Evolutionary conservation across 2,888 invertebrate species (phyloP).

Genomic region (Cancer borealis): DNA sequence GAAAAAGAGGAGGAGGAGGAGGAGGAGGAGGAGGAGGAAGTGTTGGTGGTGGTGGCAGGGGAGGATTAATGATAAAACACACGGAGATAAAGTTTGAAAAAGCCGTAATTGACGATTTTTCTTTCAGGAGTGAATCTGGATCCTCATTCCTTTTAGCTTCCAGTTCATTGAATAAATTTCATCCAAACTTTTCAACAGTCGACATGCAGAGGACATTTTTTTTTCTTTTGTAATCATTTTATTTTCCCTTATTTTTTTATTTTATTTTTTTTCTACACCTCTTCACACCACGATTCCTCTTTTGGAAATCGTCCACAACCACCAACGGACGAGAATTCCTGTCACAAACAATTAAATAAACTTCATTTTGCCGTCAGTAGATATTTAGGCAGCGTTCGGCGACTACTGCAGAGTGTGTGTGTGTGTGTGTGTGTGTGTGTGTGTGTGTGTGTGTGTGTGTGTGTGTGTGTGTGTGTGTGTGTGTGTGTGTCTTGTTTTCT

Average conservation of each 20-base stretch:
- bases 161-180: constrained; percentile 34
- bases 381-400: too few relatives aligned
- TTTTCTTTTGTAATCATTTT: neutral
- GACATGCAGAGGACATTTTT: neutral
- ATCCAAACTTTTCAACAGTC: neutral
- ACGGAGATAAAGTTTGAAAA: constrained; percentile 21
- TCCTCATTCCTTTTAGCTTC: neutral
- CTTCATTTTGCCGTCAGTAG: too few relatives aligned
- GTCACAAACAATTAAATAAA: too few relatives aligned
- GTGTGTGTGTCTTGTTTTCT: neutral
- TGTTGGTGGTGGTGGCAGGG: neutral
- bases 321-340: too few relatives aligned
- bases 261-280: neutral
- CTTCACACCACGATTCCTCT: neutral
- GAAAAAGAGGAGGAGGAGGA: neutral
- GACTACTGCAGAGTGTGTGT: too few relatives aligned
- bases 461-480: neutral
- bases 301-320: neutral
- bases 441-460: too few relatives aligned
- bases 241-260: neutral
- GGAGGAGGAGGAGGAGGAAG: neutral
- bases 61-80: neutral
- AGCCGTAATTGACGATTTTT: neutral
- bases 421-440: too few relatives aligned
- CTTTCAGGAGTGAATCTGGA: neutral